phyloP scores from a whole-genome alignment of 2,797 vertebrate species.

The Acridotheres tristis region DNA sequence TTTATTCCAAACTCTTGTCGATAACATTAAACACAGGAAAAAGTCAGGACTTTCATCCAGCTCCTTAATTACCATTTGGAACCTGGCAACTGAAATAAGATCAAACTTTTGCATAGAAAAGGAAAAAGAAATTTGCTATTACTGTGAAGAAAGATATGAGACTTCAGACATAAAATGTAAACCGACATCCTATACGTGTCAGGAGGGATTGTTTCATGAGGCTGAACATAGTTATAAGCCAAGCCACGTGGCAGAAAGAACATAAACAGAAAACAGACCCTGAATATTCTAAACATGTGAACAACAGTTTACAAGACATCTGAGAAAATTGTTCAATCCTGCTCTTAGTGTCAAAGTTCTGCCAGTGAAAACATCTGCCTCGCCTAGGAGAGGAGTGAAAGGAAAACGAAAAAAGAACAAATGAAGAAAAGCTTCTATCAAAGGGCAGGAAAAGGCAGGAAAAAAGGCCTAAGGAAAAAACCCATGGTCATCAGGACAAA shows the following conservation, averaged over 20 bases:
- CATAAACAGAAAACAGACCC: not conserved
- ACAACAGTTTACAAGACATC: not conserved
- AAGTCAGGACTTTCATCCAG: constrained; percentile 31
- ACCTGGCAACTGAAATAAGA: not conserved
- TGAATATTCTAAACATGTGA: not conserved
- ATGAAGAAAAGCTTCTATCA: not conserved
- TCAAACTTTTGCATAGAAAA: not conserved
- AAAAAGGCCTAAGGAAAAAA: not conserved
- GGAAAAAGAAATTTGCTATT: not conserved
- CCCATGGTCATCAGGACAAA: not conserved
- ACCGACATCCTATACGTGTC: not conserved
- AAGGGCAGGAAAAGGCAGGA: not conserved
- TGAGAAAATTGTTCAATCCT: not conserved
- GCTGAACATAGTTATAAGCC: not conserved
- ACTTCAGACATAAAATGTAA: not conserved
- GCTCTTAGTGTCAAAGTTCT: not conserved
- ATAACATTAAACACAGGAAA: constrained; percentile 34
- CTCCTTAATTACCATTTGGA: constrained; percentile 24
- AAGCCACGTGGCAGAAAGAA: not conserved
- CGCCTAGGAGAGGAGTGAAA: not conserved
- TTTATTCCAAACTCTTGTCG: not conserved
- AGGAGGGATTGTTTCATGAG: not conserved
- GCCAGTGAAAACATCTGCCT: not conserved
- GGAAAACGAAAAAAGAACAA: not conserved
- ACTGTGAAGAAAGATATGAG: not conserved